These are phyloP conservation scores for Ranitomeya imitator DNA, from an alignment of 2,113 vertebrate species.

Conservation along the genomic window DNA sequence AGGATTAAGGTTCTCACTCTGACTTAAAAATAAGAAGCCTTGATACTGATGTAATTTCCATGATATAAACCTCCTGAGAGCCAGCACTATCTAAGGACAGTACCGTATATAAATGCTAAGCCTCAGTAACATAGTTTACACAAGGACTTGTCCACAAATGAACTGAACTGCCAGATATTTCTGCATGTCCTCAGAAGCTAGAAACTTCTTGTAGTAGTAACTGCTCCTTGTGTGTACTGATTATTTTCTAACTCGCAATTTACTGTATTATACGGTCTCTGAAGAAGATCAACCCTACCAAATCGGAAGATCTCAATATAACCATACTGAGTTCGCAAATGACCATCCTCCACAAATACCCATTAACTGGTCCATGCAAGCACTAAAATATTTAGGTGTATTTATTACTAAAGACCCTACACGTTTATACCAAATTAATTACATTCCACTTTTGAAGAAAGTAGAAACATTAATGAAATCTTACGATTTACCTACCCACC, in stretches of 20 bases:
- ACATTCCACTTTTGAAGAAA: too few relatives aligned
- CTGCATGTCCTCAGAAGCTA: not conserved
- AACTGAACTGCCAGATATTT: constrained; percentile 1
- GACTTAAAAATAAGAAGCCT: constrained; percentile 23
- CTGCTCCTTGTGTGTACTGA: too few relatives aligned
- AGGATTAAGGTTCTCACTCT: not conserved
- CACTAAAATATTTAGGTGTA: too few relatives aligned
- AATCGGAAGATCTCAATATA: too few relatives aligned
- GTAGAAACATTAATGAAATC: too few relatives aligned
- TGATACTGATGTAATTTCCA: not conserved
- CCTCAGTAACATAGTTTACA: not conserved
- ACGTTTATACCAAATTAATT: too few relatives aligned
- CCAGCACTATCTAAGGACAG: constrained; percentile 11
- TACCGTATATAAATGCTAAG: not conserved
- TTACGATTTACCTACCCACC: too few relatives aligned
- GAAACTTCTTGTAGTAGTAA: not conserved
- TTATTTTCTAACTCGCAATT: not conserved
- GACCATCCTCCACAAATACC: too few relatives aligned
- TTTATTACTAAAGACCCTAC: too few relatives aligned
- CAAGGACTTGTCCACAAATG: constrained; percentile 24
- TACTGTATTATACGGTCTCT: not conserved
- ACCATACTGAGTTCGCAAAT: too few relatives aligned
- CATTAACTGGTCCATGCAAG: too few relatives aligned
- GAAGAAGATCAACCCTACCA: too few relatives aligned
- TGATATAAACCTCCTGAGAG: constrained; percentile 3